phyloP scores from a whole-genome alignment of 2,888 invertebrate genomes.

The Lissocephala sabroskyi region DNA sequence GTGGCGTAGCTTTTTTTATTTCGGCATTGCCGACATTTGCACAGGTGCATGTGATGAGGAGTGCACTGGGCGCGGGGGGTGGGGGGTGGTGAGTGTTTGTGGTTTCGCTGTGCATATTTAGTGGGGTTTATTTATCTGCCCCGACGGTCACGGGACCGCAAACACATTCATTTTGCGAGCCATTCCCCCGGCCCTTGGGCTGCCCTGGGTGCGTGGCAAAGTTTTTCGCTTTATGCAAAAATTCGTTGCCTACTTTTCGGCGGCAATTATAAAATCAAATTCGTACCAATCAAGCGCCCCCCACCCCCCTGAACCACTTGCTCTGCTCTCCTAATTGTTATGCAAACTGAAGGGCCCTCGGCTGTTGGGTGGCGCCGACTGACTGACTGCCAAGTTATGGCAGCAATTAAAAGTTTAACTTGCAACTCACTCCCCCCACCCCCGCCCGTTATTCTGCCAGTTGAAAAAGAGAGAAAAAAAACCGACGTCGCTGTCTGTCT shows the following conservation, averaged over 20 bases:
- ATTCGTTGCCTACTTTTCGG: constrained; percentile 25
- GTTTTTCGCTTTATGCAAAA: constrained; percentile 11
- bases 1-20: too few relatives aligned
- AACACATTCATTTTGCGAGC: too few relatives aligned
- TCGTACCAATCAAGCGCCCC: neutral
- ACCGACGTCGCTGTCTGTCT: neutral
- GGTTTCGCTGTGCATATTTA: constrained; percentile 8
- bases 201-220: constrained; percentile 7
- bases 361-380: neutral
- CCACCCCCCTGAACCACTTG: neutral
- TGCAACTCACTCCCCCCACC: neutral
- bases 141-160: neutral
- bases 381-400: constrained; percentile 36
- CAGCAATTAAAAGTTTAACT: constrained; percentile 49
- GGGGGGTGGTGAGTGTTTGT: constrained; percentile 2
- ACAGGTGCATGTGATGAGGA: too few relatives aligned
- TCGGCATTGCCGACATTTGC: too few relatives aligned
- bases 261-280: neutral
- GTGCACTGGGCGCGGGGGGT: too few relatives aligned
- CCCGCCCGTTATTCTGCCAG: constrained; percentile 1
- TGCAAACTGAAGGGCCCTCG: constrained; percentile 32
- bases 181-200: too few relatives aligned
- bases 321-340: constrained; percentile 31
- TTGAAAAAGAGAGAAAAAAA: too few relatives aligned
- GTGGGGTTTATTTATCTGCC: constrained; percentile 10